Conservation (phyloP, 2,113 vertebrate genomes). For the Dasyprocta punctata region DNA sequence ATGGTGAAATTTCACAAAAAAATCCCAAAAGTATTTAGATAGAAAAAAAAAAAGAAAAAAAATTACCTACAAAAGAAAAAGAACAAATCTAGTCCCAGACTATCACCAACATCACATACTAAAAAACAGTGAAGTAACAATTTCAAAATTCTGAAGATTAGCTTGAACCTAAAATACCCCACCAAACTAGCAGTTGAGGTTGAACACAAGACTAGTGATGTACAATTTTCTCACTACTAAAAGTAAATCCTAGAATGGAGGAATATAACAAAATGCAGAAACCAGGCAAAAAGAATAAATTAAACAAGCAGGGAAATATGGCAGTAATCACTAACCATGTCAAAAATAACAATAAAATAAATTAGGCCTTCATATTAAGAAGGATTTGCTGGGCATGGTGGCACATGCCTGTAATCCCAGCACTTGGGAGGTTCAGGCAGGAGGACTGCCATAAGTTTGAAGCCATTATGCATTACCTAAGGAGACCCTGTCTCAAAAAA, state of each 20-base stretch:
- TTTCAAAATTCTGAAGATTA: background rate
- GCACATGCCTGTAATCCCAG: too few species aligned
- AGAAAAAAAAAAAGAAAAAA: background rate
- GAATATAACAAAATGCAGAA: background rate
- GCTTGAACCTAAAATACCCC: background rate
- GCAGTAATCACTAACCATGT: too few species aligned
- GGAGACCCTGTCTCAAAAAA: too few species aligned
- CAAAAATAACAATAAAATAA: too few species aligned
- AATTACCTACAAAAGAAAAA: background rate
- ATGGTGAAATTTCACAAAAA: constrained; percentile 14
- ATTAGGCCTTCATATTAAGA: too few species aligned
- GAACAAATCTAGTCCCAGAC: constrained; percentile 26
- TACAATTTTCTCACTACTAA: constrained; percentile 3
- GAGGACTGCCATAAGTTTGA: too few species aligned
- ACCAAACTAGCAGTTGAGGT: background rate
- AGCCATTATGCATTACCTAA: too few species aligned
- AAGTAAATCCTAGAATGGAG: background rate
- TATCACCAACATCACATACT: background rate
- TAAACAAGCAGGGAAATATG: background rate
- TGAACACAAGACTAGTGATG: background rate
- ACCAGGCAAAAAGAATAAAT: background rate
- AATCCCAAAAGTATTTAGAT: background rate
- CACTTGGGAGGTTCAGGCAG: too few species aligned
- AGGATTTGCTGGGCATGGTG: too few species aligned
- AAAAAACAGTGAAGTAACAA: background rate